Conservation (phyloP, 1,140 invertebrate species). For the Maniola jurtina region DNA sequence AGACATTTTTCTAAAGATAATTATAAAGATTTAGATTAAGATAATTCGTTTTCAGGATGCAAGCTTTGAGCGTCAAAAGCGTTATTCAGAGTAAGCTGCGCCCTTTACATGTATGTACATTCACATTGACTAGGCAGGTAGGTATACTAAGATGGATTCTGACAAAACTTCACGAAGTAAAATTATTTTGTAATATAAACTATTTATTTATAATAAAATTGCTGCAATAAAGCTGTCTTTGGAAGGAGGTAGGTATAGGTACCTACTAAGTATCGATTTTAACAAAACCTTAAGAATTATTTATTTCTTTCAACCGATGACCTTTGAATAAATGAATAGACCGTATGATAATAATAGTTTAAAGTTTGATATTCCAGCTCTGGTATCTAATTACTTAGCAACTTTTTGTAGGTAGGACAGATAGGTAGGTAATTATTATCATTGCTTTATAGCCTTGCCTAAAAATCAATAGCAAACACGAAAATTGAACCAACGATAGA, state of each 20-base stretch:
- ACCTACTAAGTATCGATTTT: background rate
- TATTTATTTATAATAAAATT: too few species aligned
- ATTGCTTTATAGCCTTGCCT: background rate
- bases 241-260: background rate
- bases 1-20: too few species aligned
- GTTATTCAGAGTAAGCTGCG: too few species aligned
- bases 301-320: slow-evolving; percentile 20
- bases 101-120: too few species aligned
- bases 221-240: background rate
- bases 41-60: too few species aligned
- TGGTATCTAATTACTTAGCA: background rate
- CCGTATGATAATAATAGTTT: background rate
- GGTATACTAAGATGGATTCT: too few species aligned
- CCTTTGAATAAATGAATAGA: slow-evolving; percentile 16
- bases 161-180: background rate
- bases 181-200: too few species aligned
- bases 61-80: too few species aligned
- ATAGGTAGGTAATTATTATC: too few species aligned
- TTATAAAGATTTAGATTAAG: too few species aligned
- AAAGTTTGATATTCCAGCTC: background rate
- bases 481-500: background rate
- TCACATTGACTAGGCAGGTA: too few species aligned
- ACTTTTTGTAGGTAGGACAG: background rate
- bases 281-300: slow-evolving; percentile 10
- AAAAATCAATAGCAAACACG: background rate